Percentiles rank a stretch among this genome's conserved stretches.
These are phyloP conservation scores for Anser cygnoides DNA, from an alignment of 2,113 vertebrate genomes.

Conservation along the genomic window DNA sequence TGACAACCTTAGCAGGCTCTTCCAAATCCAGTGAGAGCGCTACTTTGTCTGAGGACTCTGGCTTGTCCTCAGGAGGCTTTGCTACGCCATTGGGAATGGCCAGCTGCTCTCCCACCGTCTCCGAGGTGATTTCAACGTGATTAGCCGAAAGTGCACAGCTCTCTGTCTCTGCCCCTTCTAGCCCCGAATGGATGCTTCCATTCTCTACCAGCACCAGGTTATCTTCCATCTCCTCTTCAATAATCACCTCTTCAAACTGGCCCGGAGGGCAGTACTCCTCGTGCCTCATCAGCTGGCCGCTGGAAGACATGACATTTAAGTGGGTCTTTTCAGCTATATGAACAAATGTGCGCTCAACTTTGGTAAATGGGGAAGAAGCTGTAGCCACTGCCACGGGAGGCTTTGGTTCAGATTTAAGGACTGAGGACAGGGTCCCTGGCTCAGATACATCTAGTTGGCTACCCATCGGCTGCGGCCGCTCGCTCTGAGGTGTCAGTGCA, in stretches of 20 bases:
- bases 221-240: slow-evolving; percentile 67
- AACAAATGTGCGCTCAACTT: slow-evolving; percentile 95
- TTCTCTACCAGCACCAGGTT: slow-evolving; percentile 55
- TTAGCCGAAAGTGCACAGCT: slow-evolving; percentile 48
- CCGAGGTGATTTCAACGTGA: slow-evolving; percentile 39
- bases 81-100: slow-evolving; percentile 36
- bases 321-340: slow-evolving; percentile 96
- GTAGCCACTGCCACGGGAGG: slow-evolving; percentile 75
- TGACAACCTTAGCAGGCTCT: slow-evolving; percentile 15
- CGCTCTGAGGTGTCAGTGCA: slow-evolving; percentile 79
- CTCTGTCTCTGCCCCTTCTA: slow-evolving; percentile 65
- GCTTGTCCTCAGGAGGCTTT: slow-evolving; percentile 30
- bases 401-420: slow-evolving; percentile 87
- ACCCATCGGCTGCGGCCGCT: slow-evolving; percentile 80
- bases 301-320: slow-evolving; percentile 93
- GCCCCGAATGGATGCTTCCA: slow-evolving; percentile 31
- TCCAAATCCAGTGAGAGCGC: slow-evolving; percentile 18
- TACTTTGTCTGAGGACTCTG: neutral
- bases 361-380: slow-evolving; percentile 92
- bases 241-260: slow-evolving; percentile 66
- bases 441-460: slow-evolving; percentile 85
- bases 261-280: slow-evolving; percentile 73
- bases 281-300: slow-evolving; percentile 75
- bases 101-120: slow-evolving; percentile 36
- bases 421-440: slow-evolving; percentile 86